Base-by-base conservation (phyloP, 2,113 vertebrate genomes). In the Sciurus niger region DNA sequence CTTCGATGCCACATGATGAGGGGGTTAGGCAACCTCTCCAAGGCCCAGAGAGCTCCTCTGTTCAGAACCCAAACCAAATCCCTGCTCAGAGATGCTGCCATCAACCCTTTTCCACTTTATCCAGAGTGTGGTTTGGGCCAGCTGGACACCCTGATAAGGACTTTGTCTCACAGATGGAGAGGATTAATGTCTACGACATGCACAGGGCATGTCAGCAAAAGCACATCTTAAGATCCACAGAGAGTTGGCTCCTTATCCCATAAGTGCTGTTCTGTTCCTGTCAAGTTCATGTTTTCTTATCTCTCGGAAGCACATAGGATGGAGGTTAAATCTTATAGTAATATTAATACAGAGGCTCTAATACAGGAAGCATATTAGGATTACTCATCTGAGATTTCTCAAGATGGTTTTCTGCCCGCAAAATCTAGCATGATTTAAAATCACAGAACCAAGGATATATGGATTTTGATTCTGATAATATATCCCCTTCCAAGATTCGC, bases 41-140 rank as follows among this genome's bases (percentile, higher is more conserved):
- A 90, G 55, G 65, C 76, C n/a, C 34, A 73, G 67, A 30, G 11
- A 92, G 30, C 6, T 94, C 55, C 58, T 84, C 22, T 83, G 84
- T 43, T 76, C 63, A 94, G 63, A 96, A 63, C 22, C 28, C 32
- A 84, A 96, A n/a, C 32, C 55, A 73, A 67, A 60, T 34, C 70
- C 32, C 90, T 68, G 53, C 12, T 16, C 28, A n/a, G 3, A 60
- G 58, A 60, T 30, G 83, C 25, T 25, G 84, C 10, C 58, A 51
- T 48, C 24, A 79, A 51, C 13, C 34, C 20, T 88, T 55, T 55
- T 28, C 4, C 18, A 12, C 14, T 48, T 74, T 70, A 37, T 51
- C 30, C 32, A 28, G 37, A 90, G n/a, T 37, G 32, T n/a, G 32
- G 48, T 77, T 67, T 7, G 17, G 9, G 28, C 63, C 34, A 89